phyloP scores from a whole-genome alignment of 2,888 invertebrate species.

The Netelia virgata region DNA sequence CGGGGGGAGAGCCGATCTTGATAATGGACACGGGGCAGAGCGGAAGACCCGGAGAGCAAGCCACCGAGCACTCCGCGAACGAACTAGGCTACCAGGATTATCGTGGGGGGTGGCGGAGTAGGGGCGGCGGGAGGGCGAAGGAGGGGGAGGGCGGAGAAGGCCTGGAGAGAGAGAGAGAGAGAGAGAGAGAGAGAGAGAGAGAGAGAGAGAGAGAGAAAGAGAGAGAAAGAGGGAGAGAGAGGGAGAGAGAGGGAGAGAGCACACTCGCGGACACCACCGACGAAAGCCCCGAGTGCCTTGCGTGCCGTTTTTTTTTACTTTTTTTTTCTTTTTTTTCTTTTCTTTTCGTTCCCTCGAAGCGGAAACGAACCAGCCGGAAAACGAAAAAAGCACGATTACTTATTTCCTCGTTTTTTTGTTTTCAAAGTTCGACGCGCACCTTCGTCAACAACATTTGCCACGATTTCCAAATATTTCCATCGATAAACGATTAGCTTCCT shows the following conservation, averaged over 20 bases:
- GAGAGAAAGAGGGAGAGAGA: not conserved
- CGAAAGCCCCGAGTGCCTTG: slow-evolving; percentile 29
- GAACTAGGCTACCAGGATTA: slow-evolving; percentile 65
- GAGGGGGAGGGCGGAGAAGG: no score
- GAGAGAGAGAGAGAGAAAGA: no score
- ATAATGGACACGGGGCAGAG: slow-evolving; percentile 38
- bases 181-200: no score
- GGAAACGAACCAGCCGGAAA: not conserved
- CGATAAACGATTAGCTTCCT: slow-evolving; percentile 2
- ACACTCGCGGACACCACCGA: slow-evolving; percentile 60
- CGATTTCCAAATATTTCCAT: slow-evolving; percentile 3
- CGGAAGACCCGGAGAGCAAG: slow-evolving; percentile 40
- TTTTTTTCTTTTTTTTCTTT: not conserved
- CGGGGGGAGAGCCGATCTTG: slow-evolving; percentile 39
- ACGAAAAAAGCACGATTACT: not conserved
- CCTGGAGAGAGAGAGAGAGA: no score
- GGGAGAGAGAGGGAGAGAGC: not conserved
- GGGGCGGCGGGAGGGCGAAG: no score
- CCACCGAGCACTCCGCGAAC: slow-evolving; percentile 51
- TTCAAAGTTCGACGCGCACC: slow-evolving; percentile 20
- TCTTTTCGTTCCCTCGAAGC: not conserved
- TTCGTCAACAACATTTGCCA: slow-evolving; percentile 18
- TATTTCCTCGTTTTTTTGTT: slow-evolving; percentile 1
- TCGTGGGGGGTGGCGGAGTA: slow-evolving; percentile 14
- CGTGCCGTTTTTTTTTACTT: not conserved